These are phyloP conservation scores for Hoplostethus atlanticus DNA, from an alignment of 2,797 vertebrate genomes.

Conservation along the genomic window DNA sequence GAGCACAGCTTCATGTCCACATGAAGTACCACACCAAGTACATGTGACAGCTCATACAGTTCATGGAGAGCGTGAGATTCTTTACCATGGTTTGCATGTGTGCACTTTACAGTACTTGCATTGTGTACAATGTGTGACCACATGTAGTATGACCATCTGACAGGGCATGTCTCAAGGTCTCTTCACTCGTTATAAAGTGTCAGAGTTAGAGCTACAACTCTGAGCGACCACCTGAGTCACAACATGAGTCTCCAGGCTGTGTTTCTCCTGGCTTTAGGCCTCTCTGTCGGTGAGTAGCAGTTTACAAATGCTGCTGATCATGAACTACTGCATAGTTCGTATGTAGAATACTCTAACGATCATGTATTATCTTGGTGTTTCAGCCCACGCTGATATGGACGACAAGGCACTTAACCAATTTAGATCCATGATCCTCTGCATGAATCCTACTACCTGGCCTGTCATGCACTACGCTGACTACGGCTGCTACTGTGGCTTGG, in stretches of 20 bases:
- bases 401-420: conserved; percentile 74
- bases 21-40: neutral
- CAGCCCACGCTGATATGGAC: conserved; percentile 60
- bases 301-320: neutral
- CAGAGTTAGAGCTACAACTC: neutral
- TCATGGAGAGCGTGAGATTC: conserved; percentile 35
- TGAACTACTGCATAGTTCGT: too few species aligned
- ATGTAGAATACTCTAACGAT: too few species aligned
- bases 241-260: conserved; percentile 70
- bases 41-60: neutral
- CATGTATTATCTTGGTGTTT: conserved; percentile 8
- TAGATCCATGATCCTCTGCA: conserved; percentile 74
- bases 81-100: conserved; percentile 11
- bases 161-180: conserved; percentile 28
- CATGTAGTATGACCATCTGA: conserved; percentile 62
- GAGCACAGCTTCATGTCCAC: too few species aligned
- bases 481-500: conserved; percentile 78
- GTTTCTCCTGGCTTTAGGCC: conserved; percentile 63
- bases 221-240: neutral
- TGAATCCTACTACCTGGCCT: conserved; percentile 74
- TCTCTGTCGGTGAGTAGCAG: conserved; percentile 72
- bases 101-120: neutral
- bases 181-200: conserved; percentile 52
- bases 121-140: conserved; percentile 27
- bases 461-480: conserved; percentile 73